Percentiles rank a stretch among this genome's conserved stretches.
Conservation (phyloP, 2,113 vertebrate genomes). For the Pygoscelis adeliae region DNA sequence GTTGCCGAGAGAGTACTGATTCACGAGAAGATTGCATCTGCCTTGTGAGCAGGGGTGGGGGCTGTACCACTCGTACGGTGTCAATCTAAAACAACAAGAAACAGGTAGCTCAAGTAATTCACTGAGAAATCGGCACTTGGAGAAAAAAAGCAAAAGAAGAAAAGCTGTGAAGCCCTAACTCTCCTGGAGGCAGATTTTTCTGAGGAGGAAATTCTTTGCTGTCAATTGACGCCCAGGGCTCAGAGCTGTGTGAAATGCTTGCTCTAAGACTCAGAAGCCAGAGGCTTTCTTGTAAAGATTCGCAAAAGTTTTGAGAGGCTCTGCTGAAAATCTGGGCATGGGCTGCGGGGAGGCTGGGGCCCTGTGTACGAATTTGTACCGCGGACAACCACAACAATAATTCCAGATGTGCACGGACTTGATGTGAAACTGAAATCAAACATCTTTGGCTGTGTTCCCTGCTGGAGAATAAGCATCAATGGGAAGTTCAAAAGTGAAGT, state of each 20-base stretch:
- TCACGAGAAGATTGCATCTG: conserved; percentile 91
- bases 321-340: neutral
- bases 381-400: neutral
- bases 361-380: neutral
- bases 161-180: neutral
- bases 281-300: conserved; percentile 2
- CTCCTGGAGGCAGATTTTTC: neutral
- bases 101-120: neutral
- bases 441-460: neutral
- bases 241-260: neutral
- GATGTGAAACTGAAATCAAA: neutral
- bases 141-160: neutral
- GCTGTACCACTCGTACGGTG: conserved; percentile 97
- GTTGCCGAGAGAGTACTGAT: conserved; percentile 97
- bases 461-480: neutral
- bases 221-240: conserved; percentile 12
- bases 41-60: conserved; percentile 94
- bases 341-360: neutral
- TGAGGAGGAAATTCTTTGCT: conserved; percentile 24
- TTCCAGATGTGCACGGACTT: neutral
- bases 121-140: neutral
- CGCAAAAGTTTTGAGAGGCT: neutral
- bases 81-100: conserved; percentile 77
- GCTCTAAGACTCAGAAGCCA: neutral
- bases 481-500: neutral